Evolutionary conservation across 2,113 vertebrate species (phyloP).

Genomic region (Rhinoderma darwinii): DNA sequence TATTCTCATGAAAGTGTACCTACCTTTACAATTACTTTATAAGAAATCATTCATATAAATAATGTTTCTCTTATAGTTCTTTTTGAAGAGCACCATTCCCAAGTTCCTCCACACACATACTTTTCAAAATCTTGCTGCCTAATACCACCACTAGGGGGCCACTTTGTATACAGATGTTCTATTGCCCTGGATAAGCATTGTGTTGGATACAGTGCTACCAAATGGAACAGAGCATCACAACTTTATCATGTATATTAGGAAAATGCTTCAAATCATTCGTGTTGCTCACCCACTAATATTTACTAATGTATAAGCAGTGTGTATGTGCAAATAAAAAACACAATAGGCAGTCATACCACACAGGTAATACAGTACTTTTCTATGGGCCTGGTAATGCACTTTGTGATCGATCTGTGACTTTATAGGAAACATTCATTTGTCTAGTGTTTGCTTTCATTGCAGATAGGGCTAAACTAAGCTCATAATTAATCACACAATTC

Average conservation of each 20-base stretch:
- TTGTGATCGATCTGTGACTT: neutral
- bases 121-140: too few relatives aligned
- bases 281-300: neutral
- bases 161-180: too few relatives aligned
- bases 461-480: constrained; percentile 17
- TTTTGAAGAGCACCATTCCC: too few relatives aligned
- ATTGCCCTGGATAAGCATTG: too few relatives aligned
- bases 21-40: too few relatives aligned
- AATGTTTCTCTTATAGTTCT: too few relatives aligned
- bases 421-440: constrained; percentile 4
- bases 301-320: neutral
- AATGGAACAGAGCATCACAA: neutral
- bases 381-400: neutral
- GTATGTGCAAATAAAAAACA: neutral
- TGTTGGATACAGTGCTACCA: too few relatives aligned
- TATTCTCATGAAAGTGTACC: too few relatives aligned
- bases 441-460: constrained; percentile 1
- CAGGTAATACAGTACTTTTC: neutral
- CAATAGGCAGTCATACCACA: neutral
- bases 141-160: too few relatives aligned
- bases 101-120: too few relatives aligned
- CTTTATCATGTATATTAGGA: neutral
- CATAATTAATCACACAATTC: constrained; percentile 31
- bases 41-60: too few relatives aligned
- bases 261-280: too few relatives aligned